These are phyloP conservation scores for Hemicrepidius hirtus DNA, from an alignment of 2,888 invertebrate genomes.

Conservation along the genomic window DNA sequence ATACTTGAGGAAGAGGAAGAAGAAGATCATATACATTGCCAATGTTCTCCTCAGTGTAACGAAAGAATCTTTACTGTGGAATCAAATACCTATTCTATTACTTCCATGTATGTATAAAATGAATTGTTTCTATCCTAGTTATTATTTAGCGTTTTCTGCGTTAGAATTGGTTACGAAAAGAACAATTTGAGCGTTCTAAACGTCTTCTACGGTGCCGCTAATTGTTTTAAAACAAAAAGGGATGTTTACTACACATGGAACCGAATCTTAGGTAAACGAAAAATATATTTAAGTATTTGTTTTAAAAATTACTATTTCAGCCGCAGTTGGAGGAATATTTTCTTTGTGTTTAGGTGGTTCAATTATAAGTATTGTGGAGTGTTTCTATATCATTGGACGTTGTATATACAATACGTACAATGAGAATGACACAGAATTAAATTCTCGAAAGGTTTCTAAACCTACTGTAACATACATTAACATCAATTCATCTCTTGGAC, in stretches of 20 bases:
- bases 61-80: slow-evolving; percentile 40
- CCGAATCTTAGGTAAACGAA: slow-evolving; percentile 48
- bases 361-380: slow-evolving; percentile 76
- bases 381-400: too few relatives aligned
- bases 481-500: too few relatives aligned
- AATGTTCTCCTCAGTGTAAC: slow-evolving; percentile 52
- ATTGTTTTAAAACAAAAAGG: slow-evolving; percentile 38
- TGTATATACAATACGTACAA: too few relatives aligned
- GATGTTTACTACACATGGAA: slow-evolving; percentile 54
- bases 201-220: slow-evolving; percentile 42
- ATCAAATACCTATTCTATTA: slow-evolving; percentile 31
- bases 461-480: too few relatives aligned
- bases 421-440: too few relatives aligned
- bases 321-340: slow-evolving; percentile 76
- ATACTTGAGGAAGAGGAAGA: too few relatives aligned
- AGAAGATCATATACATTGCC: too few relatives aligned
- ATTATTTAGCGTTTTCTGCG: background rate
- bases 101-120: background rate
- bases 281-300: too few relatives aligned
- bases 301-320: too few relatives aligned
- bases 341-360: slow-evolving; percentile 79
- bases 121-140: background rate
- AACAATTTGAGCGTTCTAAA: slow-evolving; percentile 36
- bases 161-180: slow-evolving; percentile 1
- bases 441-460: too few relatives aligned